Base-by-base conservation (phyloP, 2,113 vertebrate genomes). In the Nannobrachium achirus region DNA sequence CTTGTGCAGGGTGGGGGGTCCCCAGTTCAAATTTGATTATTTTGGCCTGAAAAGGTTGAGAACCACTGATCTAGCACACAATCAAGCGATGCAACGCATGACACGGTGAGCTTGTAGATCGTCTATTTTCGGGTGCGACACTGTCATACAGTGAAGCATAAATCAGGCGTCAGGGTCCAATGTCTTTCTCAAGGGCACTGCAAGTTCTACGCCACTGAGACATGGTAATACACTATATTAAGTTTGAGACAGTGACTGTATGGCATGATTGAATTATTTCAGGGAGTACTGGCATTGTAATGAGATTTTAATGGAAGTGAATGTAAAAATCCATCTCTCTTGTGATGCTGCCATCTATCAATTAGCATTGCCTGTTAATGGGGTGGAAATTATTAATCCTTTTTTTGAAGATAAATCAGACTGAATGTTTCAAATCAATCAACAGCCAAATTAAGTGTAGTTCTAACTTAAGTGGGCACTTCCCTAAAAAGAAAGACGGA, bases 271-370 rank as follows among this genome's bases (percentile, higher is more conserved):
- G 48, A 87, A 80, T 70, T 56, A 83, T 86, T 75, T 73, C 66
- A 53, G 56, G 69, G 53, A 65, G 56, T n/a, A 45, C 38, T 10
- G 39, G 49, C 68, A 65, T 33, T 48, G 15, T 83, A 90, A 88
- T 88, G 80, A 90, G 78, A 63, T 88, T 87, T 90, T 85, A 88
- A 90, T 86, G 80, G 80, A 88, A 88, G 71, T 73, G 76, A 80
- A 85, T 86, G 74, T 71, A 88, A 83, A n/a, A 33, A 59, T 82
- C 75, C 65, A 80, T 68, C 80, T 87, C 66, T 81, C 52, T 63
- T 63, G 59, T 69, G 81, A 88, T 75, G 71, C 53, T 50, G 46
- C 68, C 74, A 81, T 88, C 83, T 69, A 83, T 90, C 85, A 86
- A 80, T 86, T 79, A 75, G 76, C 48, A 44, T 10, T 45, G 71